Conservation (phyloP, 2,888 invertebrate genomes). For the Willowsia nigromaculata region DNA sequence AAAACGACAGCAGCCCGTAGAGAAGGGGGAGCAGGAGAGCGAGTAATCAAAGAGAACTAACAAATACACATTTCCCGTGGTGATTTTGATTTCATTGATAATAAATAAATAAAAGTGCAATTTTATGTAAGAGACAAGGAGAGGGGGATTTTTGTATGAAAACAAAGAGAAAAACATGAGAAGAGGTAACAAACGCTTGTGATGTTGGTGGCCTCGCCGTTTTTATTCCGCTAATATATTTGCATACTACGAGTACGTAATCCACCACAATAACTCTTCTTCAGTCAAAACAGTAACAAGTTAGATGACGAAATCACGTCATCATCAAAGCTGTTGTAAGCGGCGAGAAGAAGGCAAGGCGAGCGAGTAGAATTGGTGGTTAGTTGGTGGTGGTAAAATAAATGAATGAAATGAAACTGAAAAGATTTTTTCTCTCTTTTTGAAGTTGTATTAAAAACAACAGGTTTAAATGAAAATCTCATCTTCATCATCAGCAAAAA, state of each 20-base stretch:
- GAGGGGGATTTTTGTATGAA: neutral
- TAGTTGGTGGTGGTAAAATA: constrained; percentile 22
- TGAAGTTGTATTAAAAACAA: neutral
- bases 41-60: neutral
- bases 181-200: neutral
- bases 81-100: constrained; percentile 35
- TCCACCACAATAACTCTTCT: too few relatives aligned
- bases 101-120: neutral
- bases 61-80: constrained; percentile 8
- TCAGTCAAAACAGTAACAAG: neutral
- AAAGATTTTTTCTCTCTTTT: neutral
- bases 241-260: too few relatives aligned
- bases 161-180: neutral
- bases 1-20: neutral
- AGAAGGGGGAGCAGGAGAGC: neutral
- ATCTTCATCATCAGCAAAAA: neutral
- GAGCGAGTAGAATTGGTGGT: neutral
- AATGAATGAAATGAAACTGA: constrained; percentile 54
- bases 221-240: neutral
- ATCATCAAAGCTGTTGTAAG: neutral
- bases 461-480: constrained; percentile 23
- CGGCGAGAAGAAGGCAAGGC: neutral
- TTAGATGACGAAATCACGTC: neutral
- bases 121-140: neutral
- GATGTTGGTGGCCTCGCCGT: neutral